Evolutionary conservation across 2,888 invertebrate genomes (phyloP).

Genomic region (Parthenolecanium corni): DNA sequence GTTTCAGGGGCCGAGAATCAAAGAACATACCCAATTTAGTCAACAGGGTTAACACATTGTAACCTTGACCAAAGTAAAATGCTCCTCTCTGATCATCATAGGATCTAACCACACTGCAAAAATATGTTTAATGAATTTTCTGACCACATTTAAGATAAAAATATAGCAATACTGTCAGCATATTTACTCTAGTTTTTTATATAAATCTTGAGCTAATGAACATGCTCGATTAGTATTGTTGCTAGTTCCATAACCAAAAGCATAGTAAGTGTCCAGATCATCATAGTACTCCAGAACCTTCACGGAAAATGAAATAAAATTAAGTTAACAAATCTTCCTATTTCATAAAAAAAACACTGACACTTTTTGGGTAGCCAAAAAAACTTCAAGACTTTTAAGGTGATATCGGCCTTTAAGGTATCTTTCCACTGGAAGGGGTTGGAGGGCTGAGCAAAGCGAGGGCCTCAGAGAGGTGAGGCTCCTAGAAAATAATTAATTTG

Average conservation of each 20-base stretch:
- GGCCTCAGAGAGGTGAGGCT: too few relatives aligned
- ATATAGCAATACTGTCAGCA: neutral
- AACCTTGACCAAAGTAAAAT: conserved; percentile 55
- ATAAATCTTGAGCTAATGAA: conserved; percentile 58
- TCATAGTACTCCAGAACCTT: conserved; percentile 60
- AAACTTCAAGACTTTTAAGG: too few relatives aligned
- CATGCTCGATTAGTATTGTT: conserved; percentile 58
- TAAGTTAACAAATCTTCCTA: too few relatives aligned
- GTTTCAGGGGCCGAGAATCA: conserved; percentile 49
- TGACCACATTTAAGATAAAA: too few relatives aligned
- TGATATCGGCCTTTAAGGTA: too few relatives aligned
- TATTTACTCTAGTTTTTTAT: conserved; percentile 52
- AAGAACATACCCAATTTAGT: conserved; percentile 47
- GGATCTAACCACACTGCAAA: too few relatives aligned
- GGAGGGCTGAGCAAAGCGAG: too few relatives aligned
- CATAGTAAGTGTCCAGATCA: conserved; percentile 63
- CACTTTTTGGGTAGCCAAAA: too few relatives aligned
- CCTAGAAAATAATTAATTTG: too few relatives aligned
- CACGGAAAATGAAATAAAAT: neutral
- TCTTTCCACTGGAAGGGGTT: too few relatives aligned
- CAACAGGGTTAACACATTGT: conserved; percentile 44
- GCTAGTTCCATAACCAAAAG: conserved; percentile 58
- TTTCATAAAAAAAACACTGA: too few relatives aligned
- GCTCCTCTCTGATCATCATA: conserved; percentile 38
- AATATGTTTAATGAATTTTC: too few relatives aligned